phyloP scores from a whole-genome alignment of 1,140 invertebrate genomes.

The Oscheius sp. region DNA sequence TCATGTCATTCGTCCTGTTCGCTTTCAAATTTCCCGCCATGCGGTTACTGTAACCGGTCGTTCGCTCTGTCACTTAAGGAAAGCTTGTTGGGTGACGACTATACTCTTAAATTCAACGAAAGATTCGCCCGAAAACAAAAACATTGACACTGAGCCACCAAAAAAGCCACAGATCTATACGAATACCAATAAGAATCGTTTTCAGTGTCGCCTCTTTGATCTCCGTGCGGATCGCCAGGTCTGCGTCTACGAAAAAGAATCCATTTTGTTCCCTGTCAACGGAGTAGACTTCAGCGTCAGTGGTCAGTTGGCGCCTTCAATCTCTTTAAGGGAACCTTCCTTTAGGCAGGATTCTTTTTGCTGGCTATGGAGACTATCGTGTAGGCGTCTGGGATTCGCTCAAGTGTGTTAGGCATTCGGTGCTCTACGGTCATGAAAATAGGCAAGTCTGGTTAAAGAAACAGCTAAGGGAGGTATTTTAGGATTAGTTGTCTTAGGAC shows the following conservation, averaged over 20 bases:
- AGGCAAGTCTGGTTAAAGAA: background rate
- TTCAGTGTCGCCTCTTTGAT: conserved; percentile 90
- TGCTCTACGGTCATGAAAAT: conserved; percentile 96
- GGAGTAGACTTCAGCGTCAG: conserved; percentile 95
- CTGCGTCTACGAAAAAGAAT: conserved; percentile 91
- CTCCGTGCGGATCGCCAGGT: conserved; percentile 95
- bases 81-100: no score
- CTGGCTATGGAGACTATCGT: conserved; percentile 98
- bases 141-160: no score
- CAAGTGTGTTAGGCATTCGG: conserved; percentile 82
- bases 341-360: conserved; percentile 84
- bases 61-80: no score
- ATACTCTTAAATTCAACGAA: no score
- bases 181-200: no score
- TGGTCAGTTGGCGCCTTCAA: conserved; percentile 67
- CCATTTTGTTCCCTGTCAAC: conserved; percentile 96
- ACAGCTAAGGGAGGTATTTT: conserved; percentile 35
- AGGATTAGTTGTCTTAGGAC: conserved; percentile 88
- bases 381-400: conserved; percentile 98
- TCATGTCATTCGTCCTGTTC: no score
- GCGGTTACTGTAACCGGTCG: no score
- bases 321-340: background rate
- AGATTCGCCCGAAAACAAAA: no score
- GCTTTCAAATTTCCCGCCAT: no score
- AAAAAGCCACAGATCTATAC: no score